Evolutionary conservation across 2,797 vertebrate genomes (phyloP).

Genomic region (Cryptoprocta ferox): DNA sequence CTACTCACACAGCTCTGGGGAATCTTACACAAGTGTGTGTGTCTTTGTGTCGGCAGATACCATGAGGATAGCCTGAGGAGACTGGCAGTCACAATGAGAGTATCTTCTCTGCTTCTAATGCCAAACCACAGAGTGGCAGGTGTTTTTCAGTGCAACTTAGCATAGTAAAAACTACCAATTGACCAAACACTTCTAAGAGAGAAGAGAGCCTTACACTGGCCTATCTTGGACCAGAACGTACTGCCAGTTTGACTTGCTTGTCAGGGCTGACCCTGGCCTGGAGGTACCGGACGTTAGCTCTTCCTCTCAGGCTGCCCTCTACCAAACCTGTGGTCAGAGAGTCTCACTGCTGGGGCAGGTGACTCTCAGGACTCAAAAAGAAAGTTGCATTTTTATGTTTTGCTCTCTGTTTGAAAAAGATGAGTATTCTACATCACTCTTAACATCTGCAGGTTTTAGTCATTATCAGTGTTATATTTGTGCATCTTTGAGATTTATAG

Average conservation of each 20-base stretch:
- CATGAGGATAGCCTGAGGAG: background rate
- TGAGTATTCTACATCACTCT: background rate
- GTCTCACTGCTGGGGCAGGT: background rate
- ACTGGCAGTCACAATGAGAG: background rate
- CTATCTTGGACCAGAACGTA: background rate
- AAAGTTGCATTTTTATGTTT: background rate
- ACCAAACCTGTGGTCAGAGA: background rate
- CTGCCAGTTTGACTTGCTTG: background rate
- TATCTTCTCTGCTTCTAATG: conserved; percentile 4
- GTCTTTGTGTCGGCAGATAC: background rate
- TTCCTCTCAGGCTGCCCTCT: background rate
- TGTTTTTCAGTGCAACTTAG: background rate
- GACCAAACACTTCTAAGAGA: background rate
- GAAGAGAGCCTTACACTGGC: background rate
- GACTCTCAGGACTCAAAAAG: background rate
- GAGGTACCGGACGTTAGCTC: background rate
- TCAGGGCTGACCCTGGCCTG: background rate
- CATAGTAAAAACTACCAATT: background rate
- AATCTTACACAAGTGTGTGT: background rate
- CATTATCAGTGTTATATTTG: background rate
- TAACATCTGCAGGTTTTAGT: background rate
- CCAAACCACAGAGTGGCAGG: background rate
- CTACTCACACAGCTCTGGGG: conserved; percentile 18
- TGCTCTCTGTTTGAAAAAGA: background rate
- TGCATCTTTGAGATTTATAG: background rate